A percentile compares a stretch with the other conserved stretches of the same genome.
Evolutionary conservation across 2,888 invertebrate species (phyloP).

Genomic region (Drosophila meridiana): DNA sequence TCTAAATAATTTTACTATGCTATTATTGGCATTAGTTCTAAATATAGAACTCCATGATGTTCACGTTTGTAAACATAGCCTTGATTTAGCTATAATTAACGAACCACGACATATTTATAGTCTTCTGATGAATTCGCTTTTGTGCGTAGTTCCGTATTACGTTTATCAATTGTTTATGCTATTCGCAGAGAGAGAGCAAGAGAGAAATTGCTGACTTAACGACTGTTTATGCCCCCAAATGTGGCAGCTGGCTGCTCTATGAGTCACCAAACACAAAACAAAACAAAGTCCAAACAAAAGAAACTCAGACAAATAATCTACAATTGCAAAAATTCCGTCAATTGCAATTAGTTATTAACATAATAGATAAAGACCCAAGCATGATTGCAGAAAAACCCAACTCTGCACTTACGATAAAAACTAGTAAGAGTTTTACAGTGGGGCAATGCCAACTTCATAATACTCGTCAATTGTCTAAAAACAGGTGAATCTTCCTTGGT

Average conservation of each 20-base stretch:
- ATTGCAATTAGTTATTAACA: slow-evolving; percentile 33
- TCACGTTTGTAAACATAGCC: background rate
- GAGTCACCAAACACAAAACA: slow-evolving; percentile 20
- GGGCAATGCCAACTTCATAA: background rate
- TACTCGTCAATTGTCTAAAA: background rate
- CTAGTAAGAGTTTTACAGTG: too few species aligned
- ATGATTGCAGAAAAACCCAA: slow-evolving; percentile 1
- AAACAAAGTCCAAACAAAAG: background rate
- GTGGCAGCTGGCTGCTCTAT: slow-evolving; percentile 19
- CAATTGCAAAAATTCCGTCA: slow-evolving; percentile 32
- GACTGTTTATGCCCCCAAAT: slow-evolving; percentile 22
- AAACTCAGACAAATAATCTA: background rate
- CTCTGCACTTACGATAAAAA: slow-evolving; percentile 25
- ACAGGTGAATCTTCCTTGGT: background rate
- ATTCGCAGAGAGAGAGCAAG: background rate
- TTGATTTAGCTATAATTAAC: slow-evolving; percentile 4
- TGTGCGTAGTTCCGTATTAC: background rate
- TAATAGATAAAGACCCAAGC: slow-evolving; percentile 10
- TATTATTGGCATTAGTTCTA: background rate
- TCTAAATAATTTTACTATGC: background rate
- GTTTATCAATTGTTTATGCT: slow-evolving; percentile 27
- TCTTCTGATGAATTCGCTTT: background rate
- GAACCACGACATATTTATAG: slow-evolving; percentile 10
- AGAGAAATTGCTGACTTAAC: slow-evolving; percentile 19
- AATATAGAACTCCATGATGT: background rate